phyloP scores from a whole-genome alignment of 1,140 invertebrate species.

The Oryzaephilus surinamensis region DNA sequence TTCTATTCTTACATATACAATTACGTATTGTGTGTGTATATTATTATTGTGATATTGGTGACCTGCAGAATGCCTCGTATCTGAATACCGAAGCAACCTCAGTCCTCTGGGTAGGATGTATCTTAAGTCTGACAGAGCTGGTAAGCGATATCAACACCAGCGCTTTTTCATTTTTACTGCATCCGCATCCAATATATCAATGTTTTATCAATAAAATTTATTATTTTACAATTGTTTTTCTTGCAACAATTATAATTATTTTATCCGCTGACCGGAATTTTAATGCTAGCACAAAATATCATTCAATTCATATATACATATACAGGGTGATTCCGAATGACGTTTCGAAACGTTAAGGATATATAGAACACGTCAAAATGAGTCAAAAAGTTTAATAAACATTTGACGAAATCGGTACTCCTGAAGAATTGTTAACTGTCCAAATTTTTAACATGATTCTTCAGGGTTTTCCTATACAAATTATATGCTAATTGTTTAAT shows the following conservation, averaged over 20 bases:
- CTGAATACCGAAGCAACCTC: constrained; percentile 51
- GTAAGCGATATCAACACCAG: constrained; percentile 43
- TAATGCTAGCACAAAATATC: no score
- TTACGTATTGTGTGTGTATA: constrained; percentile 10
- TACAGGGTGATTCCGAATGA: no score
- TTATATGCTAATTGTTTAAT: constrained; percentile 1
- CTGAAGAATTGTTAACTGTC: no score
- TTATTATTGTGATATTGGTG: no score
- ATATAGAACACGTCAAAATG: no score
- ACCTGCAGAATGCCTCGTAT: constrained; percentile 45
- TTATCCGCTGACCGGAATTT: constrained; percentile 14
- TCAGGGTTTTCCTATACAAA: no score
- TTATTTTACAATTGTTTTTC: not conserved
- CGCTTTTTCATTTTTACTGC: constrained; percentile 8
- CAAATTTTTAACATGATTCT: no score
- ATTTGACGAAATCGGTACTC: no score
- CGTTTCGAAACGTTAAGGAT: no score
- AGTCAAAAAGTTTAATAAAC: no score
- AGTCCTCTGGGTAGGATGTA: constrained; percentile 66
- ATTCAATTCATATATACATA: no score
- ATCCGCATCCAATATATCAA: constrained; percentile 1
- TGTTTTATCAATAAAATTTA: not conserved
- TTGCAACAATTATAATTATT: not conserved
- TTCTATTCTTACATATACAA: constrained; percentile 1
- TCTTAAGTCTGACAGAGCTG: constrained; percentile 68